Base-by-base conservation (phyloP, 2,888 invertebrate species). In the Aplocera efformata region DNA sequence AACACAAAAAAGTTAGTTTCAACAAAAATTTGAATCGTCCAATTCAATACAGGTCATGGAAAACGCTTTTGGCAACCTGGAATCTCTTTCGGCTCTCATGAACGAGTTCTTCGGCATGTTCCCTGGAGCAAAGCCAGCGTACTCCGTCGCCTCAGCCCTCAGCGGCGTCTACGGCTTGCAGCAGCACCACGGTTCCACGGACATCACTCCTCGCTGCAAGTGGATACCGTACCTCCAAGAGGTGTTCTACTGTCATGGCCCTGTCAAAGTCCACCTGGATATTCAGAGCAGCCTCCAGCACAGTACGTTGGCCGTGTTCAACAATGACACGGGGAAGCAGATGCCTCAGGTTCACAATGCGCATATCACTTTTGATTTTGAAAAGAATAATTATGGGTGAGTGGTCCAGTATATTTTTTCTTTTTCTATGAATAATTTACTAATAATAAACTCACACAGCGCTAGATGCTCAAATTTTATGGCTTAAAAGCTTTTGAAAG, bases 161-260 rank as follows among this genome's bases (percentile, higher is more conserved):
- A 71, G 67, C 10, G 84, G 85, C 2, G 56, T 63, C 0, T 67
- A 66, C 17, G 75, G 74, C 0, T 27, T 84, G 0, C 60, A 73
- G 1, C 80, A 81, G 24, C 61, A 75, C 29, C 52, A 24, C 8
- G 85, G 86, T 0, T 35, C 37, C 0, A 49, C 69, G 1, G 26
- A 39, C 0, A 48, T 77, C 0, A 67, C 75, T 1, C 39, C 73
- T 0, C 67, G 58, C 28, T 79, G 81, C 64, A 75, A 68, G 35
- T 88, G 86, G 86, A 60, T 88, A 0, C 85, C 88, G 0, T 81
- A 69, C 33, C 85, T 86, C 32, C 82, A 56, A 74, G 80, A 72
- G 20, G 67, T 79, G 0, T 86, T 82, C 39, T 73, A 60, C 44
- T 83, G 85, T 34, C 86, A 88, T 28, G 52, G 53, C 0, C 60